Percentiles rank a stretch among this genome's conserved stretches.
phyloP scores from a whole-genome alignment of 2,113 vertebrate genomes.

The Poicephalus meyeri region DNA sequence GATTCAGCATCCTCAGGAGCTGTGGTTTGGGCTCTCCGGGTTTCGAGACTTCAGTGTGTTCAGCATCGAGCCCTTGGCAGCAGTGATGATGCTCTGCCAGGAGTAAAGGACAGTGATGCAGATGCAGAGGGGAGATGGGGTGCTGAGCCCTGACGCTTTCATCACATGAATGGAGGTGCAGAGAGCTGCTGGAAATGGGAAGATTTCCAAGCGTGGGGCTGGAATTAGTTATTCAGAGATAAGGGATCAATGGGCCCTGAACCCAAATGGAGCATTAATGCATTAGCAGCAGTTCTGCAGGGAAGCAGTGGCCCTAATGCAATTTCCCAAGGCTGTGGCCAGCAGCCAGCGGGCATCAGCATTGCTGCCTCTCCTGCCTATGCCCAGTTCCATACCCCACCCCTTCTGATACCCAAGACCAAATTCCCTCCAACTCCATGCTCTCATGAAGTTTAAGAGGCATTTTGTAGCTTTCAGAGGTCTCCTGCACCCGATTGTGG shows the following conservation, averaged over 20 bases:
- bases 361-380: background rate
- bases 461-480: background rate
- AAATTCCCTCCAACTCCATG: background rate
- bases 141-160: background rate
- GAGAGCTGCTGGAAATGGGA: background rate
- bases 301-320: background rate
- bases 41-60: accelerated
- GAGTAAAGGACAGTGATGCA: background rate
- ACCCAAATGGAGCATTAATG: constrained; percentile 19
- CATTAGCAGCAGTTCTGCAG: background rate
- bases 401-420: too few species aligned
- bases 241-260: background rate
- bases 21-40: background rate
- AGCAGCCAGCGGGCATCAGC: background rate
- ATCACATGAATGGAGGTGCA: background rate
- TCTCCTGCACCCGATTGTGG: accelerated
- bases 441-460: background rate
- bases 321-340: background rate
- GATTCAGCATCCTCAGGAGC: background rate
- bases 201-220: background rate
- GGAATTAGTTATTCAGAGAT: background rate
- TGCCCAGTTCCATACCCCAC: background rate
- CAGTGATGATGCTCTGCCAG: background rate
- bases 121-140: accelerated
- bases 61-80: accelerated